Conservation (phyloP, 1,140 invertebrate genomes). For the Plectus sambesii region DNA sequence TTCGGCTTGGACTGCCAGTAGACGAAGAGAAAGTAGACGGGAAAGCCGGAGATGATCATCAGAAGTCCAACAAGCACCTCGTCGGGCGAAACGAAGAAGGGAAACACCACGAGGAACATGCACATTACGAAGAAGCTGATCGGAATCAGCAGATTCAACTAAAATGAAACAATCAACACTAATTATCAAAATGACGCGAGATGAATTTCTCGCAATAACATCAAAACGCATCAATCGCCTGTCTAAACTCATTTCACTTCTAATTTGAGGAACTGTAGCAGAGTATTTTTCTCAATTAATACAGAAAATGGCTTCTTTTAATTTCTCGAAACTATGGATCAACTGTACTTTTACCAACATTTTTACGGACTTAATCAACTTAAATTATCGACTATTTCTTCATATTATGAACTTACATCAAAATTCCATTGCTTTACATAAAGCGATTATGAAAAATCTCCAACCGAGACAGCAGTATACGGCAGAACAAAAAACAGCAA, state of each 20-base stretch:
- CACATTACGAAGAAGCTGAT: constrained; percentile 36
- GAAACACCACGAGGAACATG: constrained; percentile 37
- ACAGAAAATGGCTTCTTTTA: not conserved
- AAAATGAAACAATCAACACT: not conserved
- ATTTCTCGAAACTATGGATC: not conserved
- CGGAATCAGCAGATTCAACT: constrained; percentile 33
- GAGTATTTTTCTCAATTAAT: not conserved
- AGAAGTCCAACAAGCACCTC: constrained; percentile 37
- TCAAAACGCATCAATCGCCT: not conserved
- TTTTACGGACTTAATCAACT: too few species aligned
- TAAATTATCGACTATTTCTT: too few species aligned
- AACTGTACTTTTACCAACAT: too few species aligned
- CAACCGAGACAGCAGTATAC: not conserved
- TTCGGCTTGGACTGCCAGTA: constrained; percentile 22
- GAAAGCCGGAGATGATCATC: constrained; percentile 37
- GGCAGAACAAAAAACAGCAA: not conserved
- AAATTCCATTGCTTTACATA: not conserved
- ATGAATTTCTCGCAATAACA: not conserved
- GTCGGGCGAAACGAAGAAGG: constrained; percentile 31
- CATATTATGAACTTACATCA: not conserved
- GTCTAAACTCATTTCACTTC: not conserved
- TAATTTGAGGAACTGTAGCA: not conserved
- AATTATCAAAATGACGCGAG: not conserved
- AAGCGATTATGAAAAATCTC: not conserved
- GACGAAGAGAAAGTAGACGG: constrained; percentile 41